phyloP scores from a whole-genome alignment of 2,888 invertebrate species.

The Calameuta filiformis region DNA sequence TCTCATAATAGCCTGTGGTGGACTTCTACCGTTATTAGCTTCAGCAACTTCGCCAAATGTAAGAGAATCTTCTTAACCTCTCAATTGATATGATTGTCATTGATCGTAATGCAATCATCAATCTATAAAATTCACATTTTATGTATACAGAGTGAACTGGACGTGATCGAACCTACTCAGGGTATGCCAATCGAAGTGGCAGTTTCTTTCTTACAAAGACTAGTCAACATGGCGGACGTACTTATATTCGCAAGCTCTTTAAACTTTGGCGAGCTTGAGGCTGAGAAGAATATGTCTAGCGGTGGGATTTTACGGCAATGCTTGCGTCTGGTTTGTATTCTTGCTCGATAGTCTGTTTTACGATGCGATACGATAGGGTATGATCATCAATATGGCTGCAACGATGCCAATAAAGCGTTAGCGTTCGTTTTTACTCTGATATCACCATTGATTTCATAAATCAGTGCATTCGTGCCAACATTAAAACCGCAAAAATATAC shows the following conservation, averaged over 20 bases:
- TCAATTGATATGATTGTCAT: background rate
- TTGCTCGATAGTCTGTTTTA: conserved; percentile 9
- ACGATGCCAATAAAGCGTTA: background rate
- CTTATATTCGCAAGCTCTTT: conserved; percentile 97
- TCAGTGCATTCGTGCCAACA: background rate
- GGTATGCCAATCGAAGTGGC: conserved; percentile 99
- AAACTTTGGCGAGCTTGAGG: conserved; percentile 97
- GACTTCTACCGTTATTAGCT: conserved; percentile 93
- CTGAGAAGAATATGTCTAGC: conserved; percentile 99
- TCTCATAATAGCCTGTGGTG: conserved; percentile 98
- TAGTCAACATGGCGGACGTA: conserved; percentile 98
- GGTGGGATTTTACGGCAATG: conserved; percentile 99
- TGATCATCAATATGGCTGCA: background rate
- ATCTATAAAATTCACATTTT: conserved; percentile 12
- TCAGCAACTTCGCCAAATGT: conserved; percentile 99
- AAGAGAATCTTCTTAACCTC: conserved; percentile 60
- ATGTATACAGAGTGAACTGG: conserved; percentile 88
- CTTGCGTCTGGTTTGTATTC: conserved; percentile 82
- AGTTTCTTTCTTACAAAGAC: conserved; percentile 95
- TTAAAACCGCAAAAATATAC: background rate
- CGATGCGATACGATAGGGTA: background rate
- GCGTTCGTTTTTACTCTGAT: background rate
- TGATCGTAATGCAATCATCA: background rate
- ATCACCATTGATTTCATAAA: background rate
- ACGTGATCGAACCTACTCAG: conserved; percentile 98